Evolutionary conservation across 2,888 invertebrate species (phyloP), one percentile per base, ranked within the genome.

Genomic region (Phytoseiulus persimilis): DNA sequence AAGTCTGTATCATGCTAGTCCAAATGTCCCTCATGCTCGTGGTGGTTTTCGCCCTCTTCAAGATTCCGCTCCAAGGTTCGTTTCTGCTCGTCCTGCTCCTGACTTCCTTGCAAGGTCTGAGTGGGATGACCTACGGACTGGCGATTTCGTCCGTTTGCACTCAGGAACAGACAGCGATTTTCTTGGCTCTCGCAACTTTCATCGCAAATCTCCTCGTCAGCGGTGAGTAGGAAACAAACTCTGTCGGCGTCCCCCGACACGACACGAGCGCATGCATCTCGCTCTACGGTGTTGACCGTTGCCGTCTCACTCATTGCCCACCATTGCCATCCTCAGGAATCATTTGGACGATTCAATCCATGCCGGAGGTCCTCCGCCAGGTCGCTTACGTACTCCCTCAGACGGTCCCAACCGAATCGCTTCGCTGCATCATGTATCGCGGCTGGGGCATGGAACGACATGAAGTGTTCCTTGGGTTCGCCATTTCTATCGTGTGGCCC

Each of bases 71-170:
- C 92, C 95, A 96, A 92, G 98, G 98, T 28, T 96, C 96, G 90
- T 95, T 97, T 89, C 94, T 95, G 90, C 95, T 95, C 93, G 97
- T 97, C 32, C 94, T 97, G 91, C 94, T 96, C 91, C 93, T 98
- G 83, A 97, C 97, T 0, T 94, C 98, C 91, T 93, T 97, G 91
- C 97, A 97, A 93, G 98, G 96, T 0, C 94, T 98, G 83, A 97
- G 97, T 93, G 98, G 98, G 91, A 98, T 98, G 98, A 96, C 97
- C 92, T 96, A 97, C 93, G 98, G 98, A 90, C 96, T 98, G 93
- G 95, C 98, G 89, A 97, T 98, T 92, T 97, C 97, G 0, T 96
- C 97, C 0, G 95, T 97, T 83, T 97, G 97, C 93, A 96, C 96
- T 92, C 94, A 97, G 91, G 98, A 98, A 93, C 94, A 96, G 89